Conservation (phyloP, 2,888 invertebrate genomes). For the Ochropacha duplaris region DNA sequence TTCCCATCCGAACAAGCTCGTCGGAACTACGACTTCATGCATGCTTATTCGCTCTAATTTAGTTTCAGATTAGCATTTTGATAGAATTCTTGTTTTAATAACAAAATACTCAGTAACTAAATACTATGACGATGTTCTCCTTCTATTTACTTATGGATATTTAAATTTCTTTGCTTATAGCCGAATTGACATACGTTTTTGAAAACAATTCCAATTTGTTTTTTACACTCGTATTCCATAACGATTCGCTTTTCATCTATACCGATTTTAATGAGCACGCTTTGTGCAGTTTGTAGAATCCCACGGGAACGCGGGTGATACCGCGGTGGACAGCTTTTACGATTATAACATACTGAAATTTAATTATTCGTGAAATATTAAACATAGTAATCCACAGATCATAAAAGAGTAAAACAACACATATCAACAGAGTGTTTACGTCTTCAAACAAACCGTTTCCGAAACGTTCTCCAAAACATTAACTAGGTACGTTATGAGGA, state of each 20-base stretch:
- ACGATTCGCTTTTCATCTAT: background rate
- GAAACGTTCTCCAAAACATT: background rate
- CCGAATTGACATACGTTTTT: background rate
- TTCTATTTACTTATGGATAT: no score
- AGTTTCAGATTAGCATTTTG: constrained; percentile 30
- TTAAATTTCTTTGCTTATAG: background rate
- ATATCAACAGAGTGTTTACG: background rate
- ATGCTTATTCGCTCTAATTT: constrained; percentile 32
- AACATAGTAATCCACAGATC: background rate
- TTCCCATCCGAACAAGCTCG: constrained; percentile 27
- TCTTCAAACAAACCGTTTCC: background rate
- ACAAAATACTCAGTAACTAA: constrained; percentile 25
- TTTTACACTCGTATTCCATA: background rate
- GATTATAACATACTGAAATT: no score
- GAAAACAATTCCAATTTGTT: background rate
- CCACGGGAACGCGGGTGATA: no score
- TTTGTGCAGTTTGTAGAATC: background rate
- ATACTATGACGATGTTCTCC: constrained; percentile 5
- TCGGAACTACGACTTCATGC: constrained; percentile 25
- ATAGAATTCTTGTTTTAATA: constrained; percentile 23
- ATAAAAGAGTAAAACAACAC: background rate
- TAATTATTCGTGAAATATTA: no score
- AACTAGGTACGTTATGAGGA: background rate
- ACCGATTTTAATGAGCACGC: background rate
- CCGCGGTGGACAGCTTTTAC: no score